Conservation (phyloP, 2,113 vertebrate genomes). For the Bos taurus region DNA sequence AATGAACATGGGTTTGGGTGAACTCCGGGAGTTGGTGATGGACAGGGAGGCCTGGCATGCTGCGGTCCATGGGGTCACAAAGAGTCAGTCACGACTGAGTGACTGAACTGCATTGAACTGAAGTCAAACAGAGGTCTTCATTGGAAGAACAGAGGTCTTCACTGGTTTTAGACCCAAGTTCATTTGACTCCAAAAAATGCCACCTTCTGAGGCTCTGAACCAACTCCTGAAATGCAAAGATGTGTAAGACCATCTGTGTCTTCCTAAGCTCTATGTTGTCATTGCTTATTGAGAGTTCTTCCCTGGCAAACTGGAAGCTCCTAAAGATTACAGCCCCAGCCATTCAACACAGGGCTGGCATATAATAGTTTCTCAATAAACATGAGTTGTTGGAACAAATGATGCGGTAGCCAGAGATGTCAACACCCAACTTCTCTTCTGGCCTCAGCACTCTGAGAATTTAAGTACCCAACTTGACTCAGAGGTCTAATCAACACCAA, state of each 20-base stretch:
- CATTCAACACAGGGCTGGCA: not conserved
- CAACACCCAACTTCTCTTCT: not conserved
- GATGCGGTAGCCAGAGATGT: not conserved
- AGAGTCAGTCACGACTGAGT: fast-evolving
- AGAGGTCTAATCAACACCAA: not conserved
- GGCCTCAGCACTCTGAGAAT: not conserved
- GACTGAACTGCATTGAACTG: not conserved
- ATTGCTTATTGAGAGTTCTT: not conserved
- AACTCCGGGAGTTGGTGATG: not conserved
- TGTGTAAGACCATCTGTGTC: not conserved
- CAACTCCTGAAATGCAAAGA: not conserved
- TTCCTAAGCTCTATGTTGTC: not conserved
- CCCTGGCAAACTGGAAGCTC: fast-evolving
- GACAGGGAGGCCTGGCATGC: not conserved
- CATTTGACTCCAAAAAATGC: not conserved
- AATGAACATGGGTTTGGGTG: not conserved
- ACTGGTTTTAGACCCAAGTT: not conserved
- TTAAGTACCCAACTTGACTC: not conserved
- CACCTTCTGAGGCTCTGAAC: not conserved
- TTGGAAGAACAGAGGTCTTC: not conserved
- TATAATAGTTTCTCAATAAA: not conserved
- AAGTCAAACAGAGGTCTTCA: not conserved
- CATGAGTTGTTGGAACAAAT: not conserved
- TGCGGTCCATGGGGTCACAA: not conserved
- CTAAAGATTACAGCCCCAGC: not conserved